Conservation (phyloP, 2,797 vertebrate species). For the Fistularia commersonii region DNA sequence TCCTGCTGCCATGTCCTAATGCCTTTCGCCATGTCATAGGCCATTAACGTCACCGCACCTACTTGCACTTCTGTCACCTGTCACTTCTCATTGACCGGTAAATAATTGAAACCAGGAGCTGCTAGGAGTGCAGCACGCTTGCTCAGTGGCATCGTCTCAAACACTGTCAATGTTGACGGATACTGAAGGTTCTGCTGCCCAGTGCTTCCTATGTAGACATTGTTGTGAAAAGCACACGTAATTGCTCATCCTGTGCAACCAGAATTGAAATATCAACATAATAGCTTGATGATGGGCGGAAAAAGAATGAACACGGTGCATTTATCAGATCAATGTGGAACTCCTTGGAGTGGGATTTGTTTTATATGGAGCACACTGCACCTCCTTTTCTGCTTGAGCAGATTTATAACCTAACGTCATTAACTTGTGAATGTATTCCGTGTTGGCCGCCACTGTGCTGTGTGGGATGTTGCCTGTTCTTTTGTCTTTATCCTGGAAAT, state of each 20-base stretch:
- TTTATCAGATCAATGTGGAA: conserved; percentile 42
- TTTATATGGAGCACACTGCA: conserved; percentile 1
- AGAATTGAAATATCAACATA: too few species aligned
- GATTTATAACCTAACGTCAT: conserved; percentile 15
- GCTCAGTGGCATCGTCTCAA: too few species aligned
- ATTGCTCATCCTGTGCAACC: too few species aligned
- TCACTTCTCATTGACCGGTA: conserved; percentile 59
- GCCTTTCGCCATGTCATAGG: conserved; percentile 48
- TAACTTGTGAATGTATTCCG: conserved; percentile 30
- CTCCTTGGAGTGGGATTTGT: conserved; percentile 21
- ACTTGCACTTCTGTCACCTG: conserved; percentile 57
- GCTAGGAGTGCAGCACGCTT: conserved; percentile 21
- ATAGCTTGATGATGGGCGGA: too few species aligned
- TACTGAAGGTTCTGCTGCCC: too few species aligned
- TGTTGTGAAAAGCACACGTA: too few species aligned
- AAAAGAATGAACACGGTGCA: too few species aligned
- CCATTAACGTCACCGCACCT: conserved; percentile 46
- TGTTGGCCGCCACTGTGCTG: conserved; percentile 5
- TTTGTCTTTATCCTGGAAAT: too few species aligned
- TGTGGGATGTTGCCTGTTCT: too few species aligned
- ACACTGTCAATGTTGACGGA: too few species aligned
- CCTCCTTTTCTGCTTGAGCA: conserved; percentile 19
- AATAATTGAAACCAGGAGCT: conserved; percentile 67
- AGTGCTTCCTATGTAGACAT: too few species aligned
- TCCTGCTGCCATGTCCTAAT: conserved; percentile 31